Percentiles rank a stretch among this genome's conserved stretches.
These are phyloP conservation scores for Loxodonta africana DNA, from an alignment of 2,113 vertebrate species.

Conservation along the genomic window DNA sequence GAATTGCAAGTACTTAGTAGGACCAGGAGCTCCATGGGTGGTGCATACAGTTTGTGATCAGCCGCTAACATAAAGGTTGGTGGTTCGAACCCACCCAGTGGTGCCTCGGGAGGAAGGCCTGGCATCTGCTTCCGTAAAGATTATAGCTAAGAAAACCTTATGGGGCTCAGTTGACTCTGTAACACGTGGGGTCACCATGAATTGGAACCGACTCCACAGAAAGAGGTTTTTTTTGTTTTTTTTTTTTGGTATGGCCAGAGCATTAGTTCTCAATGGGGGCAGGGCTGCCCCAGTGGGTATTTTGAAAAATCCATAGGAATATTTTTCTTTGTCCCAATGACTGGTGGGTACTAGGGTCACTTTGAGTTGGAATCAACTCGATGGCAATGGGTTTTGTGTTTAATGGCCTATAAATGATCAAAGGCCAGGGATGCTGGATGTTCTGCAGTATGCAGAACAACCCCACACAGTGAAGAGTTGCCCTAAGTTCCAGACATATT, in stretches of 20 bases:
- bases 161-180: no score
- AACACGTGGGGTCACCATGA: no score
- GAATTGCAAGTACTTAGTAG: neutral
- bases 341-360: neutral
- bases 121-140: no score
- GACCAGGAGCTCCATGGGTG: neutral
- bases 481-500: constrained; percentile 5
- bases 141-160: no score
- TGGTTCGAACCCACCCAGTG: no score
- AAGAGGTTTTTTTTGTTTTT: no score
- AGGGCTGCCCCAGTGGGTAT: neutral
- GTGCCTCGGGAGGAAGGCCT: no score
- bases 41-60: no score
- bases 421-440: neutral
- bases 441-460: neutral
- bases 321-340: constrained; percentile 2
- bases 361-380: no score
- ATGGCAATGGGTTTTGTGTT: neutral
- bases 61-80: no score
- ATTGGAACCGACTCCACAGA: no score
- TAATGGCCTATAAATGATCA: neutral
- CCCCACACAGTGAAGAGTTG: neutral
- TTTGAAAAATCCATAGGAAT: neutral
- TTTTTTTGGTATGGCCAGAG: neutral
- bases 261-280: neutral